phyloP scores from a whole-genome alignment of 2,113 vertebrate genomes.

The Rhinopomastus cyanomelas region DNA sequence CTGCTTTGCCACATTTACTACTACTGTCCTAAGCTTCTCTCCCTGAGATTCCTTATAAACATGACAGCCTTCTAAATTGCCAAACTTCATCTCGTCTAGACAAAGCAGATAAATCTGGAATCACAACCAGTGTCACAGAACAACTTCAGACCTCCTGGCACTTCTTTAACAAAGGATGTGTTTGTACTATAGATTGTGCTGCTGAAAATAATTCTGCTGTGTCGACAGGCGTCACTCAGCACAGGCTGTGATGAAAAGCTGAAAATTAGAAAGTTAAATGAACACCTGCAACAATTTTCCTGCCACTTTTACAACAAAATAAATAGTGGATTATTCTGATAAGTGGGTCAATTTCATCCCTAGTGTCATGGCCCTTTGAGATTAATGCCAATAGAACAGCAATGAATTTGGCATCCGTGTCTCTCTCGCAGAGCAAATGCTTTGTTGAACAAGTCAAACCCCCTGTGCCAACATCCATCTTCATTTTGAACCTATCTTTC shows the following conservation, averaged over 20 bases:
- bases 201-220: conserved; percentile 67
- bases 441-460: conserved; percentile 12
- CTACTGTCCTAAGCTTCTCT: not conserved
- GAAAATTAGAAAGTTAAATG: conserved; percentile 65
- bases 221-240: conserved; percentile 72
- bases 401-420: conserved; percentile 23
- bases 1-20: not conserved
- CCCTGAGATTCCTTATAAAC: not conserved
- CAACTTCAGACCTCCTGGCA: conserved; percentile 42
- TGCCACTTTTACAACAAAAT: conserved; percentile 63
- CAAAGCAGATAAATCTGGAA: not conserved
- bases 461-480: conserved; percentile 43
- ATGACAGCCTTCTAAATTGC: not conserved
- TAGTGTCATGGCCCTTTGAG: conserved; percentile 32
- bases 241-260: conserved; percentile 57
- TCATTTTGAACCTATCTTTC: conserved; percentile 56
- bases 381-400: not conserved
- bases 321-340: conserved; percentile 63
- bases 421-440: conserved; percentile 25
- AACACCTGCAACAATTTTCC: conserved; percentile 66
- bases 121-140: conserved; percentile 6
- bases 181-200: conserved; percentile 60
- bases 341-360: conserved; percentile 61
- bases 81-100: not conserved
- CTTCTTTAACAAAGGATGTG: conserved; percentile 61